Conservation (phyloP, 2,888 invertebrate genomes). For the Agrypnus murinus region DNA sequence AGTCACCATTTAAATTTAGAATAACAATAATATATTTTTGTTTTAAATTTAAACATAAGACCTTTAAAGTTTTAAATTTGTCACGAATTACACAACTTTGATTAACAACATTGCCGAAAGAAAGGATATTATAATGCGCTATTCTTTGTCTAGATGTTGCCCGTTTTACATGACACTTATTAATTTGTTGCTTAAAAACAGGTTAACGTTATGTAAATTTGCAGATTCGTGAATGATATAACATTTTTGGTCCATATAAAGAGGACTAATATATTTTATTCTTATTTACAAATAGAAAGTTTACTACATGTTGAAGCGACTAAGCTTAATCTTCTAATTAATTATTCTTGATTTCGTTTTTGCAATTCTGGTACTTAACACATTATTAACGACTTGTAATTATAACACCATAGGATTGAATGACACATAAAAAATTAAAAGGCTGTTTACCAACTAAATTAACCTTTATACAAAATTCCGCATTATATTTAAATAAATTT, state of each 20-base stretch:
- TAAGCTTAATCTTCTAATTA: too few relatives aligned
- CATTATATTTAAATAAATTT: too few relatives aligned
- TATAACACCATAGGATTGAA: too few relatives aligned
- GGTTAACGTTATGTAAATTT: constrained; percentile 36
- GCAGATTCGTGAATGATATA: constrained; percentile 29
- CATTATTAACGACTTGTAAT: too few relatives aligned
- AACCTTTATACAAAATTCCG: too few relatives aligned
- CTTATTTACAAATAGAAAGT: constrained; percentile 33
- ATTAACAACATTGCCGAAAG: constrained; percentile 29
- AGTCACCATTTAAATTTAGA: neutral
- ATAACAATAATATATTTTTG: constrained; percentile 17
- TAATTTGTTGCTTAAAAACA: constrained; percentile 35
- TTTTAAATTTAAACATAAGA: constrained; percentile 1
- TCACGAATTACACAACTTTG: constrained; percentile 31
- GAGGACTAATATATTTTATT: constrained; percentile 31
- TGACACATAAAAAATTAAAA: too few relatives aligned
- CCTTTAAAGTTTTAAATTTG: constrained; percentile 23
- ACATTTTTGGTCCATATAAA: constrained; percentile 34
- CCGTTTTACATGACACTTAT: constrained; percentile 33
- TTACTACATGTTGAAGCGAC: neutral
- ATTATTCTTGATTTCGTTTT: too few relatives aligned
- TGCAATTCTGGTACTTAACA: too few relatives aligned
- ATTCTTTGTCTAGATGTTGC: constrained; percentile 31
- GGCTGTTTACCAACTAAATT: too few relatives aligned
- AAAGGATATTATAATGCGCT: constrained; percentile 26